phyloP scores from a whole-genome alignment of 2,888 invertebrate species.

The Xestia xanthographa region DNA sequence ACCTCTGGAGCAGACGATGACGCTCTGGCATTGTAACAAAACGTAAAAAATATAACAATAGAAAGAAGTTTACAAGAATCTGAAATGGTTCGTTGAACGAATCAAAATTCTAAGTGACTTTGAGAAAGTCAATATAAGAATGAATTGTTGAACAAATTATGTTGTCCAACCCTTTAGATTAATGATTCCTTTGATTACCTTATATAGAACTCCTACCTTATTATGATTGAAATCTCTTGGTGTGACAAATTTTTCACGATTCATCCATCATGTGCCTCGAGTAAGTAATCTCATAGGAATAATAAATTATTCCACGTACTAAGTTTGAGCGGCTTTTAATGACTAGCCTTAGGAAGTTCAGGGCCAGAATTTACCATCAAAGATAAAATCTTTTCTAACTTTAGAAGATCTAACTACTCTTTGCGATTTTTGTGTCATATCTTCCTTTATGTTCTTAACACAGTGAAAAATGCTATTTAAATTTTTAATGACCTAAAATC shows the following conservation, averaged over 20 bases:
- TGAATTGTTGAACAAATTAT: conserved; percentile 26
- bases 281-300: background rate
- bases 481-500: background rate
- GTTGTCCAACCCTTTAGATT: conserved; percentile 33
- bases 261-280: conserved; percentile 6
- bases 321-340: conserved; percentile 12
- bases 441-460: too few relatives aligned
- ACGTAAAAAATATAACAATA: conserved; percentile 10
- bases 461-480: too few relatives aligned
- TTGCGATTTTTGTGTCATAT: background rate
- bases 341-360: background rate
- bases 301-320: conserved; percentile 22
- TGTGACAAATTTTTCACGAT: conserved; percentile 13
- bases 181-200: conserved; percentile 25
- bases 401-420: background rate
- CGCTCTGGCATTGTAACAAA: conserved; percentile 19
- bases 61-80: conserved; percentile 21
- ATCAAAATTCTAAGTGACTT: conserved; percentile 27
- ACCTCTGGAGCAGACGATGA: conserved; percentile 8
- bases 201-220: conserved; percentile 2
- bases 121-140: conserved; percentile 42
- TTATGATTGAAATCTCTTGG: conserved; percentile 21
- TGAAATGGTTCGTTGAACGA: conserved; percentile 23
- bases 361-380: background rate
- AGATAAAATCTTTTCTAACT: background rate